Evolutionary conservation across 1,140 invertebrate genomes (phyloP), one percentile per base, ranked within the genome.

Genomic region (Panagrolaimus sp.): DNA sequence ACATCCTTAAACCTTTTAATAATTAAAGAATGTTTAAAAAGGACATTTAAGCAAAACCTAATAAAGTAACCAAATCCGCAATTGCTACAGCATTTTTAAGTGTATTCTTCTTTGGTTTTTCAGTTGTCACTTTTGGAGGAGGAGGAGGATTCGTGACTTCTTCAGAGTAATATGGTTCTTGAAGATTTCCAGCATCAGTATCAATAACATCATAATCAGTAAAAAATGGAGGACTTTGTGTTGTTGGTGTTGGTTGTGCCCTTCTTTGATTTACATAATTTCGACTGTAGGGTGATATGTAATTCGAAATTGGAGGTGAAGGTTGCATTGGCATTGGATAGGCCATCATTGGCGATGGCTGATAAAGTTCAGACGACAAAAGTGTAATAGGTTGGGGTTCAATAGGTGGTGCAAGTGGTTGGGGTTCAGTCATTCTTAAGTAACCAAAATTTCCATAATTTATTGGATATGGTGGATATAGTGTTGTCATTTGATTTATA

Each of bases 1-100:
- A 48, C 71, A 72, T 32, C 71, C 71, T n/a, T 65, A 45, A 46
- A 64, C 43, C 21, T 62, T 68, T 43, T 46, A 44, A 68, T 24
- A 52, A 24, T 46, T 17, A 28, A 63, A 45, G 2, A 65, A 28
- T 45, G 46, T 32, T 8, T 17, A 10, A 3, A 65, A 21, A 63
- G 28, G 63, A 62, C 15, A 47, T 38, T 24, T 44, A 17, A n/a
- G 43, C 10, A 14, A 55, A 38, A 48, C 64, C 46, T 52, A 43
- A 43, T 38, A 63, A 43, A 43, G 45, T 63, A 43, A 68, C 45
- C 46, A 71, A 38, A 15, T 21, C 45, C 7, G 43, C 55, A 44
- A n/a, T 38, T 48, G 58, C 28, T 43, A 64, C 1, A 47, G 45
- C 8, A 65, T 52, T 52, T 45, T 43, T 21, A 38, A 63, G 6